A percentile compares a stretch with the other conserved stretches of the same genome.
Conservation (phyloP, 2,797 vertebrate species). For the Gymnoscopelus microlampas region DNA sequence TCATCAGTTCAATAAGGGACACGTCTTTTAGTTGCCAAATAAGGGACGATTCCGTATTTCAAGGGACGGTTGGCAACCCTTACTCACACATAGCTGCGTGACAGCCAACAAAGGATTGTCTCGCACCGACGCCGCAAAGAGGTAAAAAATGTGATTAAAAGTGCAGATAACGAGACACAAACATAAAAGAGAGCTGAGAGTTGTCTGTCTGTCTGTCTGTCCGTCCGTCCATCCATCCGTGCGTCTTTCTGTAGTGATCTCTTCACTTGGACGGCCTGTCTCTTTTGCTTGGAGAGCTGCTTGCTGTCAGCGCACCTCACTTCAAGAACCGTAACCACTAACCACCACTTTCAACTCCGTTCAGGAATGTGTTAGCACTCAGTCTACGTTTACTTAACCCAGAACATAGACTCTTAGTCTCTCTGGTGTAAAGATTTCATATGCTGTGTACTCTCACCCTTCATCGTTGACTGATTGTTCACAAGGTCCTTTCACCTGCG, state of each 20-base stretch:
- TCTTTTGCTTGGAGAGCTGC: slow-evolving; percentile 58
- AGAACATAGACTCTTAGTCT: slow-evolving; percentile 26
- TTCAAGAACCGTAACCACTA: neutral
- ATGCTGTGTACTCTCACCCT: slow-evolving; percentile 30
- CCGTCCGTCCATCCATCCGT: slow-evolving; percentile 13
- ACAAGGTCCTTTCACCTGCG: slow-evolving; percentile 12
- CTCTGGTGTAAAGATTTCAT: slow-evolving; percentile 29
- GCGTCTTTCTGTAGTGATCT: slow-evolving; percentile 53
- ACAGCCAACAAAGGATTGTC: slow-evolving; percentile 55
- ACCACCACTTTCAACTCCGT: slow-evolving; percentile 31
- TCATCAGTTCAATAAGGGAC: too few relatives aligned
- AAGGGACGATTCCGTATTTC: too few relatives aligned
- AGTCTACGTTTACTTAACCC: slow-evolving; percentile 54
- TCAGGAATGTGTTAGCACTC: slow-evolving; percentile 50
- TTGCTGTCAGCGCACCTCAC: slow-evolving; percentile 62
- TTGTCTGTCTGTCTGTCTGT: slow-evolving; percentile 28
- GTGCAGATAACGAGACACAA: slow-evolving; percentile 60
- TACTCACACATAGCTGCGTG: neutral
- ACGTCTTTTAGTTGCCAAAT: too few relatives aligned
- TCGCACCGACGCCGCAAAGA: slow-evolving; percentile 41
- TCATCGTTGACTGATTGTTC: slow-evolving; percentile 32
- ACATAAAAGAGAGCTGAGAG: slow-evolving; percentile 56
- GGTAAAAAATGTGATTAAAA: slow-evolving; percentile 65
- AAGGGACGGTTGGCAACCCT: too few relatives aligned
- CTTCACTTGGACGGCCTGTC: slow-evolving; percentile 32